These are phyloP conservation scores for Solenopsis fugax DNA, from an alignment of 1,140 invertebrate species.

Conservation along the genomic window DNA sequence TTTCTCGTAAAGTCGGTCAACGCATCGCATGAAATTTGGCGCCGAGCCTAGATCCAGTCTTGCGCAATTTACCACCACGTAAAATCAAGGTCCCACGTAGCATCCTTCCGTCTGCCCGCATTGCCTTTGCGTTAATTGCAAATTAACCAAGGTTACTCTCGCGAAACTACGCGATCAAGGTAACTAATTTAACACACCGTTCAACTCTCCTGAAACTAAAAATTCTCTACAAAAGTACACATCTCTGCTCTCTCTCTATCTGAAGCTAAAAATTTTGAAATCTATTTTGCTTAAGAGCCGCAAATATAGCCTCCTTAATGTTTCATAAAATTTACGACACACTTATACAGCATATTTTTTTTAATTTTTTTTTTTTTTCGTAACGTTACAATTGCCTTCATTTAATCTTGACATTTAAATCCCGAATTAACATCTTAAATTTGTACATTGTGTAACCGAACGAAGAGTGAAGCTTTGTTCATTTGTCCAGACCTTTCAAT, in stretches of 20 bases:
- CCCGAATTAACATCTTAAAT: neutral
- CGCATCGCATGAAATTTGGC: conserved; percentile 68
- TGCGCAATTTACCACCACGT: conserved; percentile 53
- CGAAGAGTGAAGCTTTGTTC: neutral
- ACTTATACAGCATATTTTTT: neutral
- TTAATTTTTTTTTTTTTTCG: neutral
- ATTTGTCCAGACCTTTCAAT: neutral
- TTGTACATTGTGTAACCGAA: neutral
- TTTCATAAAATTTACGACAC: conserved; percentile 1
- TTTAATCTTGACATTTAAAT: neutral
- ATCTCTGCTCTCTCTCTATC: neutral
- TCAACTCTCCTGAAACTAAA: too few species aligned
- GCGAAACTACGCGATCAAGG: neutral
- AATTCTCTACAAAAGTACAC: too few species aligned
- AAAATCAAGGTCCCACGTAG: conserved; percentile 51
- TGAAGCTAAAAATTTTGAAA: neutral
- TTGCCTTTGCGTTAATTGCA: neutral
- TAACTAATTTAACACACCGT: neutral
- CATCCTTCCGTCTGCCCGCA: conserved; percentile 37
- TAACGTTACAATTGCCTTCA: neutral
- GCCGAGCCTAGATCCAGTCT: conserved; percentile 11
- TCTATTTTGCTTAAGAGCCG: neutral
- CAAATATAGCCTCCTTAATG: too few species aligned
- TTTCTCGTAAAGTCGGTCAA: conserved; percentile 71
- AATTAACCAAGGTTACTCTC: conserved; percentile 2